A percentile compares a stretch with the other conserved stretches of the same genome.
These are phyloP conservation scores for Mirounga angustirostris DNA, from an alignment of 2,113 vertebrate species.

Conservation along the genomic window DNA sequence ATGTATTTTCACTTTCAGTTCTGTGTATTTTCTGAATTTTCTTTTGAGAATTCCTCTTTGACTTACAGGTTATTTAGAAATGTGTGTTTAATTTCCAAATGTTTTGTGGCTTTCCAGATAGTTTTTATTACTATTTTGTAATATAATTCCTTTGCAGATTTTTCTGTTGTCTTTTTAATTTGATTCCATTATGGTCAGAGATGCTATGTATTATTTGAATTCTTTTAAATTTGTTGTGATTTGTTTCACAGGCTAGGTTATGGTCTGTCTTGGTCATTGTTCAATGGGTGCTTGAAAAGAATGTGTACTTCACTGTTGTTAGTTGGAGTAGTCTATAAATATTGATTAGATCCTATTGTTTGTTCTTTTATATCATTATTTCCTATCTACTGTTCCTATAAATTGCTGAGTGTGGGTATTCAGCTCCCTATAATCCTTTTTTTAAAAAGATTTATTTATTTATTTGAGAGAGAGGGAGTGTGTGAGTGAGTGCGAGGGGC, in stretches of 20 bases:
- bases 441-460: neutral
- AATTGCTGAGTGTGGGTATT: neutral
- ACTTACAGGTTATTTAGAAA: slow-evolving; percentile 6
- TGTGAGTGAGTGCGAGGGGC: neutral
- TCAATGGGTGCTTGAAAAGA: neutral
- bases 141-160: neutral
- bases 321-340: neutral
- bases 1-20: neutral
- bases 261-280: neutral
- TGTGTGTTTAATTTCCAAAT: neutral
- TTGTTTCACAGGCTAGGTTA: neutral
- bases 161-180: slow-evolving; percentile 7
- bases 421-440: neutral
- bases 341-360: neutral
- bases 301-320: neutral
- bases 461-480: neutral
- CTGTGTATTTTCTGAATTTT: neutral
- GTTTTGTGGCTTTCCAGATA: neutral
- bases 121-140: slow-evolving; percentile 17
- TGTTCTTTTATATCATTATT: neutral
- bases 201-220: neutral
- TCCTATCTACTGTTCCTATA: neutral
- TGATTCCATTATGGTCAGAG: neutral
- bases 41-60: neutral
- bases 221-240: neutral